Evolutionary conservation across 1,140 invertebrate species (phyloP), one percentile per base, ranked within the genome.

Genomic region (Lucilia sericata): DNA sequence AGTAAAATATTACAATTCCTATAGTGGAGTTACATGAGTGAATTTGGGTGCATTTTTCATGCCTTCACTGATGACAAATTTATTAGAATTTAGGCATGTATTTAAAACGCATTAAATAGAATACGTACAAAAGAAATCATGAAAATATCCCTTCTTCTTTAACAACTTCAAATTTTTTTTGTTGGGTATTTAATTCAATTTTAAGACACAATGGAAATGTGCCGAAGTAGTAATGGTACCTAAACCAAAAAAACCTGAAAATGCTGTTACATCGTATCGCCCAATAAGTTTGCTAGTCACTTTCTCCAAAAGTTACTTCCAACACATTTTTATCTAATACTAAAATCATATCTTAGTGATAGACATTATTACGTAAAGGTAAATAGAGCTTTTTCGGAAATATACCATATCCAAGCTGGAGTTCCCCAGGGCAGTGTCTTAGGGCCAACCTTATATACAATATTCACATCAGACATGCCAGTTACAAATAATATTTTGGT

Each of bases 281-380:
- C 83, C 74, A n/a, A 83, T 83, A 30, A 76, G 74, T 83, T 30
- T 76, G 21, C 36, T 83, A 19, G 19, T 47, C 42, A 78, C 51
- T 21, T 76, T 83, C 47, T 83, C 70, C 30, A 83, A 83, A 74
- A 30, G 12, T 14, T 30, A 25, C 74, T 74, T 34, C 74, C 74
- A 30, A 30, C 74, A 74, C 25, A 25, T 30, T 74, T 74, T 30
- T 74, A 30, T 30, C 30, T 74, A 25, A 30, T 74, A 13, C 74
- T 74, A 13, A 74, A 74, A 36, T 36, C 36, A 36, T 36, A 36
- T 36, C 36, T 36, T 36, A 70, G 21, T 70, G 14, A 70, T 19
- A 70, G 65, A 17, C 13, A 19, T n/a, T 70, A 19, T 21, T 70
- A 70, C 65, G 65, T 70, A n/a, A 70, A 70, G 21, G n/a, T n/a